Conservation (phyloP, 1,140 invertebrate species). For the Diorhabda sublineata region DNA sequence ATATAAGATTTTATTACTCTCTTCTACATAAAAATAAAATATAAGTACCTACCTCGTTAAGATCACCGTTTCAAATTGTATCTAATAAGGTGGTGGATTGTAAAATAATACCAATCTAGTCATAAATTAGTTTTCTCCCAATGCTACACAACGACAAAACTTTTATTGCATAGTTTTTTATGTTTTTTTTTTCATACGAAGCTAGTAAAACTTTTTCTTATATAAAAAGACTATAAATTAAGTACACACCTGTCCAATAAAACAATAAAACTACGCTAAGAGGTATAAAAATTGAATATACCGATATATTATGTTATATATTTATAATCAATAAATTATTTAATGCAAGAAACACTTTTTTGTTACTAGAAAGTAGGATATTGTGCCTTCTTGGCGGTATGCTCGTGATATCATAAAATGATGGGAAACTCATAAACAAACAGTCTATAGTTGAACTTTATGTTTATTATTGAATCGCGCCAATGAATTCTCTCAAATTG, state of each 20-base stretch:
- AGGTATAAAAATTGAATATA: not conserved
- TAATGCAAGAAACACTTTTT: not conserved
- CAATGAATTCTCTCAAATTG: too few species aligned
- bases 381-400: too few species aligned
- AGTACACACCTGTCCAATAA: not conserved
- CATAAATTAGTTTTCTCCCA: not conserved
- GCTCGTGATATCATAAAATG: too few species aligned
- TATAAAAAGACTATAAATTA: not conserved
- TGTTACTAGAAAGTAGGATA: too few species aligned
- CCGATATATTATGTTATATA: not conserved
- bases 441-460: too few species aligned
- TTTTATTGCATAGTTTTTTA: not conserved
- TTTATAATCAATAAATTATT: constrained; percentile 1
- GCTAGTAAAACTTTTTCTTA: not conserved
- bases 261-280: not conserved
- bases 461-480: too few species aligned
- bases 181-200: not conserved
- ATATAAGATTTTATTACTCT: too few species aligned
- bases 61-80: too few species aligned
- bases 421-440: too few species aligned
- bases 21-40: too few species aligned
- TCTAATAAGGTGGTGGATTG: too few species aligned
- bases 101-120: not conserved
- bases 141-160: not conserved
- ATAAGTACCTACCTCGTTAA: too few species aligned